A percentile compares a stretch with the other conserved stretches of the same genome.
Evolutionary conservation across 2,113 vertebrate species (phyloP).

Genomic region (Sardina pilchardus): DNA sequence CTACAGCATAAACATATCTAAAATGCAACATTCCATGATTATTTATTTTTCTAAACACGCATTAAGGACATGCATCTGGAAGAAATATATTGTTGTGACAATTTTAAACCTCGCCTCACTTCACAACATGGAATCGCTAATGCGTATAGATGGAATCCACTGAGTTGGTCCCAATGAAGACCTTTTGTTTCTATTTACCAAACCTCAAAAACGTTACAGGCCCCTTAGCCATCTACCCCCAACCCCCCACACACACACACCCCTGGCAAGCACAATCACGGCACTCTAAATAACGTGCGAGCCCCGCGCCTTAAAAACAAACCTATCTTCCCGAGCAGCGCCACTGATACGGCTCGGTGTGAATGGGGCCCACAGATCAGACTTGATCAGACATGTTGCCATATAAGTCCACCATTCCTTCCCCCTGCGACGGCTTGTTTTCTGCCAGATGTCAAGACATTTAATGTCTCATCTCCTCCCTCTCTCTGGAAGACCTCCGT

Average conservation of each 20-base stretch:
- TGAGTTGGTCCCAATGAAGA: constrained; percentile 64
- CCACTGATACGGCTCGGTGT: background rate
- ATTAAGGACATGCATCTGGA: constrained; percentile 61
- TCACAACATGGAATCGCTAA: constrained; percentile 55
- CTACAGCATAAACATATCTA: too few species aligned
- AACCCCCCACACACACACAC: background rate
- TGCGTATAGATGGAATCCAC: constrained; percentile 63
- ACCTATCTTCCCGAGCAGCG: background rate
- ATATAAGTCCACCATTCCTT: constrained; percentile 58
- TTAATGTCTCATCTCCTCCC: constrained; percentile 47
- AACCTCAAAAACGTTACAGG: constrained; percentile 21
- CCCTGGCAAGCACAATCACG: background rate
- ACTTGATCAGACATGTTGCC: constrained; percentile 59
- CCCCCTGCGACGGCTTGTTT: constrained; percentile 36
- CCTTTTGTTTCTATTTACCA: constrained; percentile 65
- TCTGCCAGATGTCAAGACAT: constrained; percentile 33
- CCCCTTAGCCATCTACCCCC: background rate
- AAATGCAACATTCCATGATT: background rate
- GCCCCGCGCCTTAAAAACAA: background rate
- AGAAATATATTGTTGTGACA: constrained; percentile 59
- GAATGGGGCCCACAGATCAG: background rate
- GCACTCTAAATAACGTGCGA: background rate
- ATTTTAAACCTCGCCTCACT: constrained; percentile 61
- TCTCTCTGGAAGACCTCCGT: constrained; percentile 55
- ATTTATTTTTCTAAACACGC: background rate